A percentile compares a stretch with the other conserved stretches of the same genome.
Conservation (phyloP, 2,888 invertebrate species). For the Serripes groenlandicus region DNA sequence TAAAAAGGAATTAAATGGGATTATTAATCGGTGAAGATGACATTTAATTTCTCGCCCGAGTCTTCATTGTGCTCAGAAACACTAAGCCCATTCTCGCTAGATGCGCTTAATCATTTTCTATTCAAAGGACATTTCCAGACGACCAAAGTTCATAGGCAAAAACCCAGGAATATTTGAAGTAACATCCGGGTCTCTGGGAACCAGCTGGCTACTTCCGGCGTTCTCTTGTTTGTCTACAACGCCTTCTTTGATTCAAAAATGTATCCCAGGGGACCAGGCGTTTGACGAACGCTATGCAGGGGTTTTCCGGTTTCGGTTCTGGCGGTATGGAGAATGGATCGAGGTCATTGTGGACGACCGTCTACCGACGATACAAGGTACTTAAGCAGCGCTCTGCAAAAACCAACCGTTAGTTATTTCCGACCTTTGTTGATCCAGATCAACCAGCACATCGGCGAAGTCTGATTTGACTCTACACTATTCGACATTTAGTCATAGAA, state of each 20-base stretch:
- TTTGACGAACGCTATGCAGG: constrained; percentile 95
- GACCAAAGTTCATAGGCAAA: constrained; percentile 63
- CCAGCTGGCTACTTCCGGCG: constrained; percentile 91
- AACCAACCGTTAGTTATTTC: too few relatives aligned
- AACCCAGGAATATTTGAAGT: constrained; percentile 61
- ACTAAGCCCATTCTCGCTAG: neutral
- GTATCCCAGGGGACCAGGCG: constrained; percentile 97
- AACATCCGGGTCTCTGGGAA: constrained; percentile 57
- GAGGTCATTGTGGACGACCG: constrained; percentile 97
- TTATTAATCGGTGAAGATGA: too few relatives aligned
- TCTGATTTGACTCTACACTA: too few relatives aligned
- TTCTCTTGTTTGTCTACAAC: constrained; percentile 97
- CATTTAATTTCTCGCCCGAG: too few relatives aligned
- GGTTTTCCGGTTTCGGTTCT: constrained; percentile 94
- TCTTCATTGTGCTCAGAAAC: too few relatives aligned
- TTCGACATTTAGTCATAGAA: too few relatives aligned
- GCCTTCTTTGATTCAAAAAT: constrained; percentile 95
- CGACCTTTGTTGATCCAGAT: too few relatives aligned
- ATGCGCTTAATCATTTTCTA: neutral
- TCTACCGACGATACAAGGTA: constrained; percentile 90
- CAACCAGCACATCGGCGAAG: too few relatives aligned
- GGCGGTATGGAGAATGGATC: constrained; percentile 94
- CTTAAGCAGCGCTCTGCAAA: too few relatives aligned
- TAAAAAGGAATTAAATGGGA: too few relatives aligned
- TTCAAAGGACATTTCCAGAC: constrained; percentile 66